Evolutionary conservation across 2,888 invertebrate genomes (phyloP), one percentile per base, ranked within the genome.

Genomic region (Malachius bipustulatus): DNA sequence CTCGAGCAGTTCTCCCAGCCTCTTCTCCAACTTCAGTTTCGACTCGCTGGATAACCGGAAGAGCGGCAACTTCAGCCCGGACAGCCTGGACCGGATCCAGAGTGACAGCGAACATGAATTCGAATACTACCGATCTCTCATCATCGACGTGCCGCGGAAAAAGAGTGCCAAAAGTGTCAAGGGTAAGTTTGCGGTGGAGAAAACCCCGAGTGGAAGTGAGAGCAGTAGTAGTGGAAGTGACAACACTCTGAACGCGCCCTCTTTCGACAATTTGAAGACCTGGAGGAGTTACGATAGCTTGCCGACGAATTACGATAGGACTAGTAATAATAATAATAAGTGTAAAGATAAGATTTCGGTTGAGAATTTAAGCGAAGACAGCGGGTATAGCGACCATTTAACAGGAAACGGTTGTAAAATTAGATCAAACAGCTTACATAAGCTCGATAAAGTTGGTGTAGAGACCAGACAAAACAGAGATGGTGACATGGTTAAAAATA

Each of bases 301-400:
- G 11, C 53, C 48, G 11, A 43, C 47, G 15, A 48, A 47, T 19
- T n/a, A n/a, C n/a, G n/a, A n/a, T n/a, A n/a, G n/a, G n/a, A 46
- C 41, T 30, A 46, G 35, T n/a, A 40, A 35, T 3, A 34, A 45
- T 38, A 47, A 34, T 31, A 39, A 36, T 40, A 46, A 39, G 34
- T 43, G 41, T 34, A 48, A 47, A 28, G 51, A 52, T 19, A 75
- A 74, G 49, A 73, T 73, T 48, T 82, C 82, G 30, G 75, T 75
- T 13, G 82, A 83, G 56, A 82, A 82, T 67, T 66, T 83, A 44
- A 82, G 82, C 53, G 82, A 83, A 59, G 82, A 83, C 60, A 82
- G 81, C 50, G 82, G 82, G 35, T 82, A 79, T 61, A 73, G 80
- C 52, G 82, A 81, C 44, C 59, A 64, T 39, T 51, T 60, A 30